phyloP scores from a whole-genome alignment of 2,113 vertebrate species.

The Bothrops jararaca region DNA sequence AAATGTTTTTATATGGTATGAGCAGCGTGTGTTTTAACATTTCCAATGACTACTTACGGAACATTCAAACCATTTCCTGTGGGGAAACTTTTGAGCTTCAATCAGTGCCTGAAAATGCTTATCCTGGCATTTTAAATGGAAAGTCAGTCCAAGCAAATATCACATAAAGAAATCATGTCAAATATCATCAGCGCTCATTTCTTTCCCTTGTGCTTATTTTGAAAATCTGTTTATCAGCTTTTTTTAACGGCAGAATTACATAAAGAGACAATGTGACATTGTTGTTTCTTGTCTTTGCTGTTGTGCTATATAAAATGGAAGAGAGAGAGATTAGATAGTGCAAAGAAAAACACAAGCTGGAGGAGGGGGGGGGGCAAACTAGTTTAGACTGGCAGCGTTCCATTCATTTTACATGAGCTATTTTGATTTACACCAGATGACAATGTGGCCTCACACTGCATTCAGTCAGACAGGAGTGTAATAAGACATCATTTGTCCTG shows the following conservation, averaged over 20 bases:
- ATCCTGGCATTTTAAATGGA: constrained; percentile 23
- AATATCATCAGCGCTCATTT: constrained; percentile 33
- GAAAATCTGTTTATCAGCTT: constrained; percentile 22
- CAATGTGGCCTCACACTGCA: background rate
- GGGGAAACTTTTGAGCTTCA: constrained; percentile 27
- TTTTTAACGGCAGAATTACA: constrained; percentile 1
- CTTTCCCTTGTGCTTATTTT: constrained; percentile 18
- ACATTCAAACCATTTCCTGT: constrained; percentile 35
- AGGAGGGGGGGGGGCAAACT: background rate
- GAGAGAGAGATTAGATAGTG: constrained; percentile 23
- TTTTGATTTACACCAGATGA: constrained; percentile 13
- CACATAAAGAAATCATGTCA: constrained; percentile 35
- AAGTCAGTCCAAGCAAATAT: constrained; percentile 33
- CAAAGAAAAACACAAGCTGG: constrained; percentile 12
- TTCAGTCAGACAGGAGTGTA: constrained; percentile 1
- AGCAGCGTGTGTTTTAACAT: constrained; percentile 26
- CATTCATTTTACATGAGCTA: constrained; percentile 11
- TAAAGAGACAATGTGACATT: constrained; percentile 21
- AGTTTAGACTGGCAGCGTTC: background rate
- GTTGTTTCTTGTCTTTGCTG: constrained; percentile 2
- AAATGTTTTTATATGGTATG: constrained; percentile 29
- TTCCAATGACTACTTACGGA: constrained; percentile 31
- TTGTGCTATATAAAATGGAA: constrained; percentile 21
- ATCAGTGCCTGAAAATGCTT: constrained; percentile 32
- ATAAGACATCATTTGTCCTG: background rate